A percentile compares a stretch with the other conserved stretches of the same genome.
phyloP scores from a whole-genome alignment of 2,888 invertebrate species.

The Zelleria hepariella region DNA sequence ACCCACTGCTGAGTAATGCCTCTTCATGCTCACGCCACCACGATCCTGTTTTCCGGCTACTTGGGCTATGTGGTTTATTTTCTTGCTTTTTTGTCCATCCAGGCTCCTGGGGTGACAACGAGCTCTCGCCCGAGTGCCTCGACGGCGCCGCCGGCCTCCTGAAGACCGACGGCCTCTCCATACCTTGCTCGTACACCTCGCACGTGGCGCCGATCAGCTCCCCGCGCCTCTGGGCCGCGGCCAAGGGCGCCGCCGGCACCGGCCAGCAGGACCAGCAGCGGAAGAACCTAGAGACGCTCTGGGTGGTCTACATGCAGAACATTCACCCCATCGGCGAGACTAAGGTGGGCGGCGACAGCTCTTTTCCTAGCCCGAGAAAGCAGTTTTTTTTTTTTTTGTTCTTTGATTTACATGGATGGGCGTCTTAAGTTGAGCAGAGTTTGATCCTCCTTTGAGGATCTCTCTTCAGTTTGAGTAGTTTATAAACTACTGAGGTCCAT shows the following conservation, averaged over 20 bases:
- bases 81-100: constrained; percentile 2
- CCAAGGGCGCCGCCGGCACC: constrained; percentile 44
- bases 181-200: constrained; percentile 89
- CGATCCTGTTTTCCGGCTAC: constrained; percentile 77
- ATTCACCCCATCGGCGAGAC: constrained; percentile 83
- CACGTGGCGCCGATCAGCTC: constrained; percentile 95
- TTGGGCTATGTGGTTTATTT: background rate
- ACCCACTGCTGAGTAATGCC: too few species aligned
- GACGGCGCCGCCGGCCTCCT: constrained; percentile 93
- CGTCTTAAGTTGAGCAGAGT: too few species aligned
- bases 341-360: constrained; percentile 42
- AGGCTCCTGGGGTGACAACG: constrained; percentile 98
- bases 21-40: too few species aligned
- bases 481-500: too few species aligned
- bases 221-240: constrained; percentile 86
- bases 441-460: too few species aligned
- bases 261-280: constrained; percentile 27
- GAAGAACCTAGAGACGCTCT: constrained; percentile 82
- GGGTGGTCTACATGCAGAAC: constrained; percentile 93
- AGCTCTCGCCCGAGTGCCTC: constrained; percentile 97
- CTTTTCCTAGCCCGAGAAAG: too few species aligned
- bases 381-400: too few species aligned
- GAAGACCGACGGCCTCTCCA: constrained; percentile 89
- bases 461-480: too few species aligned
- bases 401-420: too few species aligned